Evolutionary conservation across 2,888 invertebrate genomes (phyloP).

Genomic region (Apotomis betuletana): DNA sequence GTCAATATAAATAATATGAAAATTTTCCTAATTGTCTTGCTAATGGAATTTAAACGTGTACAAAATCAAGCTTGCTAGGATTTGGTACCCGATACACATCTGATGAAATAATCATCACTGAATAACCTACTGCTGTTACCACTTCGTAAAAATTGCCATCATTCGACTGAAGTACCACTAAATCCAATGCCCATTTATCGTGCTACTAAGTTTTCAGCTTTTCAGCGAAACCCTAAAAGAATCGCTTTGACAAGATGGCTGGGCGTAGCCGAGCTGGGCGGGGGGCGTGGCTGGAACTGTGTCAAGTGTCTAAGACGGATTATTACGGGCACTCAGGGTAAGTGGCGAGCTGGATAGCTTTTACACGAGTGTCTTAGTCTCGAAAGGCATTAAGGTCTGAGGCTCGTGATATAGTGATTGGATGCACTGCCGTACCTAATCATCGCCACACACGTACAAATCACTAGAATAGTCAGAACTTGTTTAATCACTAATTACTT

Average conservation of each 20-base stretch:
- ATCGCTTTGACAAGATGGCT: slow-evolving; percentile 43
- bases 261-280: slow-evolving; percentile 56
- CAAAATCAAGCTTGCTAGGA: too few species aligned
- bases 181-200: background rate
- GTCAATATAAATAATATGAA: too few species aligned
- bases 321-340: slow-evolving; percentile 36
- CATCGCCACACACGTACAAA: too few species aligned
- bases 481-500: too few species aligned
- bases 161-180: background rate
- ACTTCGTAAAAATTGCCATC: too few species aligned
- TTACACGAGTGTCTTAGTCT: slow-evolving; percentile 12
- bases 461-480: too few species aligned
- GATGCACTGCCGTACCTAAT: too few species aligned
- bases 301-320: slow-evolving; percentile 60
- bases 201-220: background rate
- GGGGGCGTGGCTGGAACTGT: slow-evolving; percentile 65
- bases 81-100: too few species aligned
- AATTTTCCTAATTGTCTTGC: too few species aligned
- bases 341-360: slow-evolving; percentile 34
- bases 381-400: background rate
- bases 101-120: too few species aligned
- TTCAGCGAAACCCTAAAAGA: slow-evolving; percentile 38
- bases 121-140: too few species aligned
- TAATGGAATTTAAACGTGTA: too few species aligned
- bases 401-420: background rate